Evolutionary conservation across 1,140 invertebrate species (phyloP).

Genomic region (Proctacanthus coquilletti): DNA sequence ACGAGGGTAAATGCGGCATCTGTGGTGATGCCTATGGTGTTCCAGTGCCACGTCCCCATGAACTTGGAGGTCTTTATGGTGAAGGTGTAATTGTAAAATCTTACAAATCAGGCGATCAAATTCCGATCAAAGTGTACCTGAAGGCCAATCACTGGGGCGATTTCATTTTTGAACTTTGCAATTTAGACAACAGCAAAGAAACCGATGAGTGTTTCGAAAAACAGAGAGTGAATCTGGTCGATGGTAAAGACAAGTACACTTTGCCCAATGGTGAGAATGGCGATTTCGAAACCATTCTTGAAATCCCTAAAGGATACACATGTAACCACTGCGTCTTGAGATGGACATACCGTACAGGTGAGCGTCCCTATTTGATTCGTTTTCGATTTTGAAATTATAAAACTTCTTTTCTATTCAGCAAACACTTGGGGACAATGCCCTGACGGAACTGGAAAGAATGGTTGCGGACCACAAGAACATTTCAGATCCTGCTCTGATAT

Average conservation of each 20-base stretch:
- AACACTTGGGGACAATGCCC: conserved; percentile 30
- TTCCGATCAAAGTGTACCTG: conserved; percentile 24
- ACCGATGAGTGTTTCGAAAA: conserved; percentile 12
- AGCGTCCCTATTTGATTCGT: conserved; percentile 22
- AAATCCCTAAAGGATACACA: not conserved
- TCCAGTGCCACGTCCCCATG: conserved; percentile 35
- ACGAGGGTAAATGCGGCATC: conserved; percentile 34
- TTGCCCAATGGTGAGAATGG: not conserved
- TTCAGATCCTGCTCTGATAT: conserved; percentile 48
- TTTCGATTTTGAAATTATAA: conserved; percentile 4
- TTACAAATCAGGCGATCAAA: conserved; percentile 21
- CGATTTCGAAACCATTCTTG: not conserved
- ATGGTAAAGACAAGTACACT: not conserved
- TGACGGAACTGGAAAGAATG: conserved; percentile 20
- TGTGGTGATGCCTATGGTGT: conserved; percentile 35
- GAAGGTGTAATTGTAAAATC: conserved; percentile 31
- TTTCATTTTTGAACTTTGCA: conserved; percentile 37
- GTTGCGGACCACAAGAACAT: conserved; percentile 43
- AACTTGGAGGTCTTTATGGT: conserved; percentile 40
- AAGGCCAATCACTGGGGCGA: conserved; percentile 34
- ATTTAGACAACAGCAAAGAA: conserved; percentile 15
- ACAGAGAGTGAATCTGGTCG: conserved; percentile 21
- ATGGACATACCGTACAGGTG: conserved; percentile 35
- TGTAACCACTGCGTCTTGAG: conserved; percentile 41
- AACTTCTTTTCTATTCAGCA: no score